Conservation (phyloP, 2,888 invertebrate genomes). For the Oasisia sp. region DNA sequence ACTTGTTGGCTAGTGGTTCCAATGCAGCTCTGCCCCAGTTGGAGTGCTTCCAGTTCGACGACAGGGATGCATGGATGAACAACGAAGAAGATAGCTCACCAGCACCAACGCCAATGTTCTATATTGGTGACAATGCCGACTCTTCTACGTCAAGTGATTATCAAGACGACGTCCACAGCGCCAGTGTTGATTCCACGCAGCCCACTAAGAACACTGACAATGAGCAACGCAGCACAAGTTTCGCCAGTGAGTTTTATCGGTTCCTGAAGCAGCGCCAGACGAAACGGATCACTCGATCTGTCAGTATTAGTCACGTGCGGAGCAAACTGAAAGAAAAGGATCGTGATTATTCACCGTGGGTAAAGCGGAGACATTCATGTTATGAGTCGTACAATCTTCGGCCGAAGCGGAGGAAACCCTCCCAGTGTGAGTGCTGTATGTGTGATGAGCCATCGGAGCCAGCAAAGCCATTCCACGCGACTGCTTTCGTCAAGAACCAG, state of each 20-base stretch:
- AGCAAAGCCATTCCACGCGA: neutral
- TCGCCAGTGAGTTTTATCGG: neutral
- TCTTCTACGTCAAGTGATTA: neutral
- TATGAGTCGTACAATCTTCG: neutral
- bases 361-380: neutral
- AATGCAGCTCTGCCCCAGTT: conserved; percentile 4
- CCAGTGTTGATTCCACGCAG: neutral
- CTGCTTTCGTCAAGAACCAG: neutral
- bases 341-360: neutral
- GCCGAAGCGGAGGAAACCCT: neutral
- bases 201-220: neutral
- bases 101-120: neutral
- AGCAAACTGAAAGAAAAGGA: neutral
- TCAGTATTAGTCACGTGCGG: neutral
- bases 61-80: conserved; percentile 12
- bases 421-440: neutral
- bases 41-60: neutral
- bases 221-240: neutral
- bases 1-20: conserved; percentile 17
- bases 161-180: neutral
- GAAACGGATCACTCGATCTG: neutral
- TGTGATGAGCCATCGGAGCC: neutral
- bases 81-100: neutral
- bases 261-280: neutral
- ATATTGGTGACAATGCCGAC: neutral